These are phyloP conservation scores for Arctopsyche grandis DNA, from an alignment of 1,140 invertebrate species.

Conservation along the genomic window DNA sequence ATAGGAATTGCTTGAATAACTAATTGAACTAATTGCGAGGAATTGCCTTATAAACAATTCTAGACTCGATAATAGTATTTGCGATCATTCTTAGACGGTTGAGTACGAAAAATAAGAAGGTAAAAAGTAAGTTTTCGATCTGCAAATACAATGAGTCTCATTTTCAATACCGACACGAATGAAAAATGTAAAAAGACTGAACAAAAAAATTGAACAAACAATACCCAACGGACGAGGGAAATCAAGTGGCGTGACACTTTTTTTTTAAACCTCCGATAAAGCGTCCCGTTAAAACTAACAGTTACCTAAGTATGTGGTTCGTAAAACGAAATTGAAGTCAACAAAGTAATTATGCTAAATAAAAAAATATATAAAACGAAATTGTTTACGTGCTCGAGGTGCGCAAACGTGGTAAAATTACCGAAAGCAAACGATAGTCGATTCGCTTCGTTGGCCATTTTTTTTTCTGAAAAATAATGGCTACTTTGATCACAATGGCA, in stretches of 20 bases:
- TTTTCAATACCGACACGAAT: slow-evolving; percentile 8
- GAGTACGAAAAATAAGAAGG: not conserved
- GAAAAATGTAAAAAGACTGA: not conserved
- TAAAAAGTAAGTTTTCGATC: slow-evolving; percentile 4
- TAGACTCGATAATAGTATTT: not conserved
- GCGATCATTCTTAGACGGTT: not conserved
- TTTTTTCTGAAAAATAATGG: not conserved
- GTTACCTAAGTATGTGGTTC: slow-evolving; percentile 6
- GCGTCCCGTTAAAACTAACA: slow-evolving; percentile 20
- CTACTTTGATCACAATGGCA: not conserved
- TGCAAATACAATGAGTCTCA: slow-evolving; percentile 19
- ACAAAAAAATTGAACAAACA: not conserved
- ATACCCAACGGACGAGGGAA: not conserved
- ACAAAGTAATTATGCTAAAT: no score
- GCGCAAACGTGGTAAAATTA: not conserved
- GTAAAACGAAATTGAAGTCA: not conserved
- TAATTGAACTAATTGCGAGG: not conserved
- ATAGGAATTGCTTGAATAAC: not conserved
- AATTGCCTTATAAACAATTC: not conserved
- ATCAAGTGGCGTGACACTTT: slow-evolving; percentile 17
- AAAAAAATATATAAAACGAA: no score
- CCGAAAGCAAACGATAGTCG: not conserved
- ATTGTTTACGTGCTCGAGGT: not conserved
- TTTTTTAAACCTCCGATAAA: not conserved
- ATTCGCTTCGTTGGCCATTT: not conserved